Percentiles rank a stretch among this genome's conserved stretches.
phyloP scores from a whole-genome alignment of 92 coral and sea anemone species.

The Scolanthus callimorphus region DNA sequence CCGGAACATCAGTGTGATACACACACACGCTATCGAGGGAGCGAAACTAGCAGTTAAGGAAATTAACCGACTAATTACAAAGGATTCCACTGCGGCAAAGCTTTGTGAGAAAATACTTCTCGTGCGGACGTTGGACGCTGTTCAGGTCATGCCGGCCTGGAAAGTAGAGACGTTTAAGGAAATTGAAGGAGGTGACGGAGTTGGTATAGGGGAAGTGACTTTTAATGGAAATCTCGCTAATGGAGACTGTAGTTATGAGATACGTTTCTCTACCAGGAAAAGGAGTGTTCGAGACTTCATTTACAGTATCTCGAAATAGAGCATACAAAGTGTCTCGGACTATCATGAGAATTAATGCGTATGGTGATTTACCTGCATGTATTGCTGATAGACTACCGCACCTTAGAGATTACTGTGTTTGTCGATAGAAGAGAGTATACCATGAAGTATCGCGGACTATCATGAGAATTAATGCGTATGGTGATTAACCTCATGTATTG shows the following conservation, averaged over 20 bases:
- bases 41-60: constrained; percentile 41
- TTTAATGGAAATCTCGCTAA: neutral
- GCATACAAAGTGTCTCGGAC: constrained; percentile 7
- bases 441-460: no score
- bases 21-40: constrained; percentile 35
- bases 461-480: no score
- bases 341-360: constrained; percentile 34
- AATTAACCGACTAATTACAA: constrained; percentile 28
- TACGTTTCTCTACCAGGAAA: constrained; percentile 52
- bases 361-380: constrained; percentile 44
- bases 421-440: constrained; percentile 27
- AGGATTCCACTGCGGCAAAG: constrained; percentile 6
- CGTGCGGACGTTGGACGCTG: constrained; percentile 27
- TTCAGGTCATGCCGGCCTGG: constrained; percentile 37
- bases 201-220: neutral
- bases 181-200: neutral
- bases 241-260: constrained; percentile 27
- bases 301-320: constrained; percentile 13
- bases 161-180: neutral
- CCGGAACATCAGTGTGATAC: constrained; percentile 19
- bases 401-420: constrained; percentile 48
- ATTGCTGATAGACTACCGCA: constrained; percentile 31
- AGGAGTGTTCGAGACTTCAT: constrained; percentile 41
- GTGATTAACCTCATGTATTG: no score
- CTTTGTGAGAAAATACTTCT: constrained; percentile 29